Percentiles rank a stretch among this genome's conserved stretches.
These are phyloP conservation scores for Aspidapion aeneum DNA, from an alignment of 2,888 invertebrate genomes.

Conservation along the genomic window DNA sequence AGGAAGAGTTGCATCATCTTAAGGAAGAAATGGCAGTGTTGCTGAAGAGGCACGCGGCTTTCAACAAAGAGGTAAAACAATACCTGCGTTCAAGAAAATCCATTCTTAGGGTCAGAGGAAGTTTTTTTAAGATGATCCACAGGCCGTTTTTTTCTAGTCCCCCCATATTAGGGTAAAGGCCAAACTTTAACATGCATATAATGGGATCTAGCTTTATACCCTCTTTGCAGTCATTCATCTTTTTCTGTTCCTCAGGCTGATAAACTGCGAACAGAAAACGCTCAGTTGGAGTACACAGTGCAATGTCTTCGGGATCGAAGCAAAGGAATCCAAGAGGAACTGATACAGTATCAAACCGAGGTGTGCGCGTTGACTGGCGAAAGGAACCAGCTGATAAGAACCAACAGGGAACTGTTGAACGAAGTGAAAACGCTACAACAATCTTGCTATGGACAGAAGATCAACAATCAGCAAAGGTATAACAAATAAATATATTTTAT, in stretches of 20 bases:
- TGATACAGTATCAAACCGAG: constrained; percentile 37
- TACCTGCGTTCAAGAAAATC: no score
- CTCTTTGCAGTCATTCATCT: no score
- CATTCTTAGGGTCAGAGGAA: no score
- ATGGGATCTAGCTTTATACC: no score
- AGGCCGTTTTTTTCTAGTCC: no score
- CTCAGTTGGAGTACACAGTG: constrained; percentile 31
- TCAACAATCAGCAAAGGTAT: constrained; percentile 37
- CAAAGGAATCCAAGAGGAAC: constrained; percentile 34
- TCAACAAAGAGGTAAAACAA: constrained; percentile 40
- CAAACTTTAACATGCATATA: no score
- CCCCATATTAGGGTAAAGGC: no score
- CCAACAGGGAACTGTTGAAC: constrained; percentile 37
- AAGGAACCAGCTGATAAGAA: constrained; percentile 35
- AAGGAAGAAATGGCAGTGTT: constrained; percentile 38
- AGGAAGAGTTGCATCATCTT: constrained; percentile 38
- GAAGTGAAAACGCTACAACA: constrained; percentile 38
- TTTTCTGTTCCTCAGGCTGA: no score
- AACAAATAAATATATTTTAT: constrained; percentile 18
- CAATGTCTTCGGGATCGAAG: constrained; percentile 35
- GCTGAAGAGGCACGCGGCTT: constrained; percentile 33
- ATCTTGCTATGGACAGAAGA: constrained; percentile 16
- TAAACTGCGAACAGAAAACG: constrained; percentile 36
- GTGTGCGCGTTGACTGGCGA: constrained; percentile 34
- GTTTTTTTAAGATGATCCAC: no score